Evolutionary conservation across 2,888 invertebrate species (phyloP), one percentile per base, ranked within the genome.

Genomic region (Ariolimax columbianus): DNA sequence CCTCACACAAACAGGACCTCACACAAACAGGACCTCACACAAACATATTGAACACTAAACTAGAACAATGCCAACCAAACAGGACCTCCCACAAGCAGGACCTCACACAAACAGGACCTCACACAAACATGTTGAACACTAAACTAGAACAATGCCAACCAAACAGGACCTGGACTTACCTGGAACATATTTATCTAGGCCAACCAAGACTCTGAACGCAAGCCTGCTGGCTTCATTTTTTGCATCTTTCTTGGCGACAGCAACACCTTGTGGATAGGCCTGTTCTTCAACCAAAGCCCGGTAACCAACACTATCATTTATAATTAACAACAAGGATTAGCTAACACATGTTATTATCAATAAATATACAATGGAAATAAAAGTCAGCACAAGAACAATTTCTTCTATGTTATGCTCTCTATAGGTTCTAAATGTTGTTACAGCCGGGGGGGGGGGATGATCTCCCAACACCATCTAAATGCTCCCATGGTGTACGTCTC

Each of bases 201-300:
- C 93, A 0, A 92, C 88, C 9, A 92, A 86, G 11, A 86, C 90
- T 36, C 88, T 86, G 59, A 94, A 90, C 0, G 93, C 93, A 33
- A 89, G 90, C 30, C 87, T 89, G 7, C 93, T 93, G 7, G 93
- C 91, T 11, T 87, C 86, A 2, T 90, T 90, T 87, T 93, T 93
- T 0, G 94, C 93, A 19, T 93, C 93, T 83, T 93, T 93, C 87
- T 93, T 94, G 1, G 91, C 93, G 33, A 88, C 89, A 4, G 92
- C 93, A 0, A 88, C 87, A 26, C 94, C 93, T 79, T 91, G 92
- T 9, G 91, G 91, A 80, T 90, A 93, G 14, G 84, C 43, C 72
- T 82, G 84, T 9, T 91, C 92, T 82, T 92, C 89, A 2, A 93
- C 87, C 9, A 86, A 86, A 72, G 92, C 92, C 63, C 88, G 87